Base-by-base conservation (phyloP, 2,797 vertebrate genomes). In the Lutjanus argentimaculatus region DNA sequence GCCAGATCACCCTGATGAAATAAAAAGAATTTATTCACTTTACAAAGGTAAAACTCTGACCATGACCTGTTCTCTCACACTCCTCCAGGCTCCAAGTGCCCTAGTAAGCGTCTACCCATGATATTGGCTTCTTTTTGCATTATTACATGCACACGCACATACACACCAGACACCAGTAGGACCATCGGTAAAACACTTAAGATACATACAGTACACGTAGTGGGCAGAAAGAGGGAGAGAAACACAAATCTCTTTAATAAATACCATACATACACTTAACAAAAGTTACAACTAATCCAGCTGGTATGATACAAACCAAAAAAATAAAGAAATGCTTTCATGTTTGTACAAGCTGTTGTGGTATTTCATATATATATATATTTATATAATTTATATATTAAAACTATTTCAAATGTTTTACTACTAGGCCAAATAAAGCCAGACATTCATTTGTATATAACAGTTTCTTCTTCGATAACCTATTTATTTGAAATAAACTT, bases 271-370 rank as follows among this genome's bases (percentile, higher is more conserved):
- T 96, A 98, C 97, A 97, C 96, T 93, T 93, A 96, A 96, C 93
- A 96, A 97, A 97, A 95, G 94, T 91, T 95, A 96, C 95, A 96
- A 98, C 96, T 96, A 97, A 95, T 96, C 90, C 95, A 96, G 96
- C 97, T 95, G 94, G 90, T 97, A 97, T 97, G 95, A 97, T 98
- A 97, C 96, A 97, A 97, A 93, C 89, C 95, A 97, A 97, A 96
- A 96, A 36, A 97, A 94, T 91, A 95, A 96, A 94, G 88, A 93
- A 98, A 96, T 95, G 96, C 96, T 97, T 97, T 96, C 94, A 97
- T 98, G 96, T 99, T 98, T 98, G 96, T 98, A 99, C 97, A 98
- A 97, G 96, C 97, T 95, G 96, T 95, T 93, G 93, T 96, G 94
- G 93, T 97, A 97, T 95, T 95, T 95, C 95, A 78, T 94, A 96